Conservation (phyloP, 2,113 vertebrate species). For the Apodemus sylvaticus region DNA sequence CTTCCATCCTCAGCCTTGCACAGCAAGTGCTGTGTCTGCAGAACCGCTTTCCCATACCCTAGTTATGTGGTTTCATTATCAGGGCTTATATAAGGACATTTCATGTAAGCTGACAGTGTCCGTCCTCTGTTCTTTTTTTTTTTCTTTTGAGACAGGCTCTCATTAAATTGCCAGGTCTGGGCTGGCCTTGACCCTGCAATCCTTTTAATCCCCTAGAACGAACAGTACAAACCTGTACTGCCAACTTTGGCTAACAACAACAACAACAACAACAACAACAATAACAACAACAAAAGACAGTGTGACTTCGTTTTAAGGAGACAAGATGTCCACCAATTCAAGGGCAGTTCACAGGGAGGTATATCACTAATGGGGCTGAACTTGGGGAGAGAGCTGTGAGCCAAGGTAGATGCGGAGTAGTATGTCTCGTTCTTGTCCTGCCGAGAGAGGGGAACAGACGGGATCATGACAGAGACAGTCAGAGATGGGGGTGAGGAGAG, state of each 20-base stretch:
- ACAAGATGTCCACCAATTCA: not conserved
- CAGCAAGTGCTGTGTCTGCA: not conserved
- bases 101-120: no score
- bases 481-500: not conserved
- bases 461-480: not conserved
- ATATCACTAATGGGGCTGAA: not conserved
- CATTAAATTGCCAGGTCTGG: not conserved
- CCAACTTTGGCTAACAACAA: not conserved
- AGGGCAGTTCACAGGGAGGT: not conserved
- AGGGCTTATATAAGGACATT: not conserved
- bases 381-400: not conserved
- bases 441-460: not conserved
- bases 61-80: not conserved
- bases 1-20: no score
- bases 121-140: not conserved
- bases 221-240: not conserved
- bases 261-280: not conserved
- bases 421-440: not conserved
- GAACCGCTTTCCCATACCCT: not conserved
- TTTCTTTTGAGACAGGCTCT: not conserved
- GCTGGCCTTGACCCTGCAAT: not conserved
- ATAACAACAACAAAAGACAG: not conserved
- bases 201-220: not conserved
- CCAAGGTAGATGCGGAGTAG: not conserved
- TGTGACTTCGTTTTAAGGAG: not conserved